Percentiles rank a stretch among this genome's conserved stretches.
phyloP scores from a whole-genome alignment of 2,797 vertebrate genomes.

The Oophaga sylvatica region DNA sequence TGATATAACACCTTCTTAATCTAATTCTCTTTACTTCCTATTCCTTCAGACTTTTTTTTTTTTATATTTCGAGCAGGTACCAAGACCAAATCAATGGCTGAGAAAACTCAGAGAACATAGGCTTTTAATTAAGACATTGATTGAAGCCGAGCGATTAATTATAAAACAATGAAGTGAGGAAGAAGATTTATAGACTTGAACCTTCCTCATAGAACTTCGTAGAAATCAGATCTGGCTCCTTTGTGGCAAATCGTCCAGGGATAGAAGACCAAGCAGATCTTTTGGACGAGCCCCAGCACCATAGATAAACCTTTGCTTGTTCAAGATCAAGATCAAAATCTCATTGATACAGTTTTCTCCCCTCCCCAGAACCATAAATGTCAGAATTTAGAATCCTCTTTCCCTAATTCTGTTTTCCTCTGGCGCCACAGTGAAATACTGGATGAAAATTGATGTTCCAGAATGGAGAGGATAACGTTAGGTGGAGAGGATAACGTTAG shows the following conservation, averaged over 20 bases:
- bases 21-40: slow-evolving; percentile 51
- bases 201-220: slow-evolving; percentile 14
- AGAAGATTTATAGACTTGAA: slow-evolving; percentile 40
- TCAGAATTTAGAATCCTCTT: neutral
- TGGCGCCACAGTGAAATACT: no score
- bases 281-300: neutral
- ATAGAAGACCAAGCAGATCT: slow-evolving; percentile 5
- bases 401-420: neutral
- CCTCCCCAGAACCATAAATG: neutral
- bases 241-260: neutral
- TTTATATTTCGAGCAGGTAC: slow-evolving; percentile 36
- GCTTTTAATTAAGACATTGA: slow-evolving; percentile 59
- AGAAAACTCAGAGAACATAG: slow-evolving; percentile 41
- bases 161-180: slow-evolving; percentile 49
- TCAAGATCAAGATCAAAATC: neutral
- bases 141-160: slow-evolving; percentile 56
- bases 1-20: slow-evolving; percentile 51
- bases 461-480: no score
- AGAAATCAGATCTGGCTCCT: neutral
- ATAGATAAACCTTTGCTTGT: neutral
- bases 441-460: no score
- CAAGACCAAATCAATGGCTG: slow-evolving; percentile 49
- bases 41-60: slow-evolving; percentile 36
- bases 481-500: no score
- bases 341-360: neutral